Evolutionary conservation across 2,888 invertebrate species (phyloP).

Genomic region (Dendrolimus houi): DNA sequence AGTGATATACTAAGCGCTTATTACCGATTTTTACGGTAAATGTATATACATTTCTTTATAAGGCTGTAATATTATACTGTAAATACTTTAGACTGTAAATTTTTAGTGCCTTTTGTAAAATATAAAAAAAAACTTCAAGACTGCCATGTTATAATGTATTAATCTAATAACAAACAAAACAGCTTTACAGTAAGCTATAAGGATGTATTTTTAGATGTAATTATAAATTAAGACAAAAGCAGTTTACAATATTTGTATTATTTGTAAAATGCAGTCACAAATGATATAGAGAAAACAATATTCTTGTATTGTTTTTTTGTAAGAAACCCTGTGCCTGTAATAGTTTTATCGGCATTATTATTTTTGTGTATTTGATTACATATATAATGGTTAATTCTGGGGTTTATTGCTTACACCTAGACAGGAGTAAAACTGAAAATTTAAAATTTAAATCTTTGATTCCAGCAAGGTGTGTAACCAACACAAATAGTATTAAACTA

Average conservation of each 20-base stretch:
- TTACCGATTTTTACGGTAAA: conserved; percentile 74
- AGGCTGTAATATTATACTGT: conserved; percentile 65
- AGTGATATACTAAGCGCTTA: conserved; percentile 70
- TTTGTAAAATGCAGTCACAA: conserved; percentile 24
- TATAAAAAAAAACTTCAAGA: conserved; percentile 60
- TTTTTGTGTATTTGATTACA: too few relatives aligned
- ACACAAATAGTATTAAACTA: too few relatives aligned
- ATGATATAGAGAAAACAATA: conserved; percentile 6
- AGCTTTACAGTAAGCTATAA: conserved; percentile 73
- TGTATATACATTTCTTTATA: conserved; percentile 64
- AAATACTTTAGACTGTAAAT: conserved; percentile 55
- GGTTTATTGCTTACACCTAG: too few relatives aligned
- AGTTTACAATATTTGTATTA: conserved; percentile 12
- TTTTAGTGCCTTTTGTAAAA: conserved; percentile 55
- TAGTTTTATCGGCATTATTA: too few relatives aligned
- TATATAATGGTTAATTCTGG: too few relatives aligned
- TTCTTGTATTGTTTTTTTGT: too few relatives aligned
- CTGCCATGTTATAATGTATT: conserved; percentile 68
- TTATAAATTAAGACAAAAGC: background rate
- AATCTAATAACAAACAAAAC: conserved; percentile 49
- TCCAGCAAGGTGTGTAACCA: too few relatives aligned
- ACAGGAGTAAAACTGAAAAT: too few relatives aligned
- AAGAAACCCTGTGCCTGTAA: too few relatives aligned
- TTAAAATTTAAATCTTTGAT: too few relatives aligned
- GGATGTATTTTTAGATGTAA: conserved; percentile 31